Evolutionary conservation across 1,140 invertebrate species (phyloP).

Genomic region (Lysiphlebus fabarum): DNA sequence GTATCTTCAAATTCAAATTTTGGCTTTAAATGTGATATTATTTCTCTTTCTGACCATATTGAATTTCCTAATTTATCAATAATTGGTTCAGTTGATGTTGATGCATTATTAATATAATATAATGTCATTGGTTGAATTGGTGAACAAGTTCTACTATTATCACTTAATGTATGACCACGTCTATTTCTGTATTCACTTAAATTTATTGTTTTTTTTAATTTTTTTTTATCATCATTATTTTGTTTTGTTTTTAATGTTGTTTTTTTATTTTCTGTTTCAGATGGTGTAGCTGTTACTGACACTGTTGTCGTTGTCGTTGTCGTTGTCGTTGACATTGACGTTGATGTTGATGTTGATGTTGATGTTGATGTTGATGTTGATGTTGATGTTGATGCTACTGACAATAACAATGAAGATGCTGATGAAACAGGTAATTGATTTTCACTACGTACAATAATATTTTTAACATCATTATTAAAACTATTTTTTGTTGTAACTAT

Average conservation of each 20-base stretch:
- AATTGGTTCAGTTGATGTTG: conserved; percentile 40
- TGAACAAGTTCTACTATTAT: conserved; percentile 38
- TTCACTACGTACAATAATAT: conserved; percentile 34
- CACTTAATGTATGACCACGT: conserved; percentile 42
- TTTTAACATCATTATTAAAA: conserved; percentile 33
- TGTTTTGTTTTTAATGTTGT: conserved; percentile 14
- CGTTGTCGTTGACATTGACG: too few relatives aligned
- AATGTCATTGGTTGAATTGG: conserved; percentile 38
- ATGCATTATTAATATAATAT: conserved; percentile 39
- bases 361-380: not conserved
- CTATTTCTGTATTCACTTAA: conserved; percentile 54
- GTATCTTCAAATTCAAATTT: conserved; percentile 36
- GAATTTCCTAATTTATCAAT: conserved; percentile 28
- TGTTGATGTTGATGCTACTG: not conserved
- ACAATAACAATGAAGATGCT: too few relatives aligned
- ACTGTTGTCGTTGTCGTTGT: too few relatives aligned
- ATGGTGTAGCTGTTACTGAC: too few relatives aligned
- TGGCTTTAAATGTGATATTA: conserved; percentile 37
- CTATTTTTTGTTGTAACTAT: conserved; percentile 37
- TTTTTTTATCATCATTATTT: conserved; percentile 38
- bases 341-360: not conserved
- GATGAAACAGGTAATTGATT: not conserved
- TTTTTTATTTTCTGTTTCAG: too few relatives aligned
- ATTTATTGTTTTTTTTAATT: conserved; percentile 49
- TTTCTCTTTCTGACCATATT: conserved; percentile 42